Percentiles rank a stretch among this genome's conserved stretches.
These are phyloP conservation scores for Geotrupes spiniger DNA, from an alignment of 2,888 invertebrate species.

Conservation along the genomic window DNA sequence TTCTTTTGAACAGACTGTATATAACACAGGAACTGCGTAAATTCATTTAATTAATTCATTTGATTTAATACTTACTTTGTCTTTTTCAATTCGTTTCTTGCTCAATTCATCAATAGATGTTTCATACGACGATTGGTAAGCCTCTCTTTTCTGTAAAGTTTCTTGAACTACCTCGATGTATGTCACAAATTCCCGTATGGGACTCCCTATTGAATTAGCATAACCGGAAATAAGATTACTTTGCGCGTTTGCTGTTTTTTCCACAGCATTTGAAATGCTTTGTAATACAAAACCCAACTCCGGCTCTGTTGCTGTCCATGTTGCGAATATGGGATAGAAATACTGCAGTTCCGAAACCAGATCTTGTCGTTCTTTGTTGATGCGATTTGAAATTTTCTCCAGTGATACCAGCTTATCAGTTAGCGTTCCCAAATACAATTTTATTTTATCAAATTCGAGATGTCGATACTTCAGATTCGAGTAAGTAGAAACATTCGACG, in stretches of 20 bases:
- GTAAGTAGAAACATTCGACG: constrained; percentile 20
- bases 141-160: constrained; percentile 60
- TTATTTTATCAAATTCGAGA: constrained; percentile 62
- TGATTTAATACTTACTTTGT: constrained; percentile 59
- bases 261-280: constrained; percentile 51
- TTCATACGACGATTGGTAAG: constrained; percentile 64
- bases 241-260: constrained; percentile 53
- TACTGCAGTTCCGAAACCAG: constrained; percentile 57
- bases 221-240: constrained; percentile 50
- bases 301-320: constrained; percentile 61
- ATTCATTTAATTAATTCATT: too few relatives aligned
- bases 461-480: constrained; percentile 57
- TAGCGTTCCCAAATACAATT: constrained; percentile 59
- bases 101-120: constrained; percentile 61
- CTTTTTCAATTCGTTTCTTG: constrained; percentile 60
- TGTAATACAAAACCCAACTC: constrained; percentile 51
- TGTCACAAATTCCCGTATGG: constrained; percentile 61
- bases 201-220: constrained; percentile 47
- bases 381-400: constrained; percentile 63
- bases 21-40: too few relatives aligned
- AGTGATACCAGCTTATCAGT: constrained; percentile 61
- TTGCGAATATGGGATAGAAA: constrained; percentile 60
- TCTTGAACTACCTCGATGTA: constrained; percentile 68
- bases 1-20: too few relatives aligned
- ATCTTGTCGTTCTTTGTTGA: constrained; percentile 62